phyloP scores from a whole-genome alignment of 2,888 invertebrate species.

The Barypeithes pellucidus region DNA sequence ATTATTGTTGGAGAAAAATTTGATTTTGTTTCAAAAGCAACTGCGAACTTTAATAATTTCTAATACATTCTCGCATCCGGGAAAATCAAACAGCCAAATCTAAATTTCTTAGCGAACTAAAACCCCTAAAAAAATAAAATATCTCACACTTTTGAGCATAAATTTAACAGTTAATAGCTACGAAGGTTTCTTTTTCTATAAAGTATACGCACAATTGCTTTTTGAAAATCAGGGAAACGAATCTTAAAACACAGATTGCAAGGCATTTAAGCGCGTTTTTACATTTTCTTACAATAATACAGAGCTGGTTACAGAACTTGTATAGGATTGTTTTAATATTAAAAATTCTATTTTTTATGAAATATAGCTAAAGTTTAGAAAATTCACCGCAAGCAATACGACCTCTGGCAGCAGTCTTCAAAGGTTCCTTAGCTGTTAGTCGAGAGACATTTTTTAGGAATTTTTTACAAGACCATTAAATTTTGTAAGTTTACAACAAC shows the following conservation, averaged over 20 bases:
- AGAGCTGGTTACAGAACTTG: neutral
- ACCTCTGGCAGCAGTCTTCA: too few species aligned
- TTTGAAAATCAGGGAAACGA: constrained; percentile 33
- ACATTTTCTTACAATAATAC: constrained; percentile 27
- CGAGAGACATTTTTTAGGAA: too few species aligned
- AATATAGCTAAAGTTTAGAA: too few species aligned
- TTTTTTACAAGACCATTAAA: too few species aligned
- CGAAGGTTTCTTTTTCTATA: constrained; percentile 24
- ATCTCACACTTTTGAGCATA: constrained; percentile 40
- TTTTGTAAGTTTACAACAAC: too few species aligned
- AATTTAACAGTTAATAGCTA: constrained; percentile 29
- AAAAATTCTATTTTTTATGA: too few species aligned
- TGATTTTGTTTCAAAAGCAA: constrained; percentile 39
- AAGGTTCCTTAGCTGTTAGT: too few species aligned
- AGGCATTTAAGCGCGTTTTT: constrained; percentile 47
- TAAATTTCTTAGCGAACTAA: constrained; percentile 1
- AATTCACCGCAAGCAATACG: too few species aligned
- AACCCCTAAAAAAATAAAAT: constrained; percentile 20
- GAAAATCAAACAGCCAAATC: neutral
- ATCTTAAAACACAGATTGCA: constrained; percentile 46
- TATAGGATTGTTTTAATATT: neutral
- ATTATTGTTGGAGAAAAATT: constrained; percentile 10
- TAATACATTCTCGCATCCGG: neutral
- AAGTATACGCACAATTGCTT: constrained; percentile 45
- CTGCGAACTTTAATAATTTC: neutral